phyloP scores from a whole-genome alignment of 2,113 vertebrate genomes.

The Oryctolagus cuniculus region DNA sequence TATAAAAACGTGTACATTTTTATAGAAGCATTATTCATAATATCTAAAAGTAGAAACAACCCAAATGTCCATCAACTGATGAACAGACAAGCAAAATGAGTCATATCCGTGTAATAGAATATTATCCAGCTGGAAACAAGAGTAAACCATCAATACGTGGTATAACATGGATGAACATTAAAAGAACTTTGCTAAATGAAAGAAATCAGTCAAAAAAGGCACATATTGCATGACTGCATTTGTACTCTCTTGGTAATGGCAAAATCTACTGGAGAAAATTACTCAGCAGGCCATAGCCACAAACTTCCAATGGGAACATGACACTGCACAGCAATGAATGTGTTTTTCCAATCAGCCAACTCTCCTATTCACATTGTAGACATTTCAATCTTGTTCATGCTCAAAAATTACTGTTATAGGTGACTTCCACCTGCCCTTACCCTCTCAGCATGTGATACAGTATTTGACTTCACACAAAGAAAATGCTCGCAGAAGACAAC shows the following conservation, averaged over 20 bases:
- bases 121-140: background rate
- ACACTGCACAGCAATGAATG: background rate
- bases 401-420: background rate
- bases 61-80: background rate
- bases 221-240: background rate
- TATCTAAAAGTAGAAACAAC: background rate
- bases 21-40: background rate
- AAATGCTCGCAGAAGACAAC: background rate
- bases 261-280: background rate
- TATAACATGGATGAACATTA: background rate
- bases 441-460: background rate
- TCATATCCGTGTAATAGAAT: background rate
- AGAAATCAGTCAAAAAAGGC: background rate
- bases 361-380: background rate
- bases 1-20: background rate
- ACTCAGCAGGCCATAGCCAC: background rate
- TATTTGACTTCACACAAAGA: slow-evolving; percentile 15
- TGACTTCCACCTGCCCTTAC: background rate
- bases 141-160: background rate
- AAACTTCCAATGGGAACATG: background rate
- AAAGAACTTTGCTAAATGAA: background rate
- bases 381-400: background rate
- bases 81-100: background rate
- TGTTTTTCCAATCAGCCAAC: background rate
- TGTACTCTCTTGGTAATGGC: background rate